Evolutionary conservation across 2,113 vertebrate species (phyloP).

Genomic region (Eulacestoma nigropectus): DNA sequence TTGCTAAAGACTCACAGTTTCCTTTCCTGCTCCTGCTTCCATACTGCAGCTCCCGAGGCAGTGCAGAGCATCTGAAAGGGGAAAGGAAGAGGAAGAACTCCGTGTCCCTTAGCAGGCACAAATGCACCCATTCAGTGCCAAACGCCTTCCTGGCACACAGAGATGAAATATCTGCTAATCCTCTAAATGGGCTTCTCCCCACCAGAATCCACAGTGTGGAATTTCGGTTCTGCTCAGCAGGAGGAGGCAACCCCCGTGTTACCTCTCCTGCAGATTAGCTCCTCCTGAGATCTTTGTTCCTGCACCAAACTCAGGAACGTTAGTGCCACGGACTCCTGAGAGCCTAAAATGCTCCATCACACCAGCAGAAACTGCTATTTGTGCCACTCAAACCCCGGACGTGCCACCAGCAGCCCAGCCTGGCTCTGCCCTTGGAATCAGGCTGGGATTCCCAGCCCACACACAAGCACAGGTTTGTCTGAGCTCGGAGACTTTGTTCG

Average conservation of each 20-base stretch:
- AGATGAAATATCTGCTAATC: background rate
- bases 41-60: background rate
- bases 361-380: background rate
- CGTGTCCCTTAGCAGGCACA: background rate
- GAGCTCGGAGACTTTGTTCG: background rate
- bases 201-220: background rate
- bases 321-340: background rate
- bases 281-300: background rate
- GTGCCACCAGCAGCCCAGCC: background rate
- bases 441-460: background rate
- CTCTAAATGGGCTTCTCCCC: background rate
- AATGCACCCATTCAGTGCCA: background rate
- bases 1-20: background rate
- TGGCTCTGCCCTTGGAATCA: background rate
- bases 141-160: background rate
- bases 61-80: background rate
- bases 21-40: background rate
- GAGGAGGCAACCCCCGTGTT: background rate
- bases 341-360: background rate
- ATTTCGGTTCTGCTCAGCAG: background rate
- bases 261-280: background rate
- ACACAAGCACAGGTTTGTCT: background rate
- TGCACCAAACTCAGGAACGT: background rate
- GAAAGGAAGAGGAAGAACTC: background rate
- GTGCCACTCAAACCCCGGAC: background rate